Conservation (phyloP, 2,888 invertebrate genomes). For the Coenonympha arcania region DNA sequence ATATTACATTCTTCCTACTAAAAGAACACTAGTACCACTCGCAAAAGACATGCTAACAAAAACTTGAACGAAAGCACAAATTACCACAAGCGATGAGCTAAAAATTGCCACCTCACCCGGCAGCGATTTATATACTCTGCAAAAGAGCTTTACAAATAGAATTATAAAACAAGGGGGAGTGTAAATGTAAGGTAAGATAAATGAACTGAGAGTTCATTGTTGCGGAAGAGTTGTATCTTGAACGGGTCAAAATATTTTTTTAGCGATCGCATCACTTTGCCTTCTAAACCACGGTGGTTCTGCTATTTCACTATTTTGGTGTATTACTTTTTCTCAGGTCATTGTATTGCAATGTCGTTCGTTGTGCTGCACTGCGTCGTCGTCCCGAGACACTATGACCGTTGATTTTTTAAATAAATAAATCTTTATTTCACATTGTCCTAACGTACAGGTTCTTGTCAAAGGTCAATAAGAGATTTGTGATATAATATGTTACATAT, state of each 20-base stretch:
- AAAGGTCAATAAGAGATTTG: too few relatives aligned
- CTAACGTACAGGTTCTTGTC: too few relatives aligned
- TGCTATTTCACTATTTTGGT: too few relatives aligned
- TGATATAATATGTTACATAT: too few relatives aligned
- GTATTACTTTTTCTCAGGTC: too few relatives aligned
- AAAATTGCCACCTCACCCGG: slow-evolving; percentile 2
- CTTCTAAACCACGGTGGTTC: too few relatives aligned
- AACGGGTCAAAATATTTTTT: not conserved
- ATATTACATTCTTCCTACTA: not conserved
- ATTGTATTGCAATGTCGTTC: too few relatives aligned
- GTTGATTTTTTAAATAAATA: too few relatives aligned
- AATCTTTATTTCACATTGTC: too few relatives aligned
- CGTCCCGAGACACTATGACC: too few relatives aligned
- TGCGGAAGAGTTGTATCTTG: not conserved
- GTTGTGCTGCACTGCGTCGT: too few relatives aligned
- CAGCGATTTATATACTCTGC: not conserved
- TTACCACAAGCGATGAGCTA: not conserved
- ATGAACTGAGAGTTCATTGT: slow-evolving; percentile 1
- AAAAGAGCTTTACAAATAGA: slow-evolving; percentile 2
- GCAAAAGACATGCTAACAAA: not conserved
- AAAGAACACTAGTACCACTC: not conserved
- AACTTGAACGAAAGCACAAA: not conserved
- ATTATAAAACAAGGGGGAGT: slow-evolving; percentile 10
- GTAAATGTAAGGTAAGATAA: slow-evolving; percentile 10
- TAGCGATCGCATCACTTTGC: not conserved